Evolutionary conservation across 2,113 vertebrate genomes (phyloP).

Genomic region (Sinocyclocheilus anophthalmus): DNA sequence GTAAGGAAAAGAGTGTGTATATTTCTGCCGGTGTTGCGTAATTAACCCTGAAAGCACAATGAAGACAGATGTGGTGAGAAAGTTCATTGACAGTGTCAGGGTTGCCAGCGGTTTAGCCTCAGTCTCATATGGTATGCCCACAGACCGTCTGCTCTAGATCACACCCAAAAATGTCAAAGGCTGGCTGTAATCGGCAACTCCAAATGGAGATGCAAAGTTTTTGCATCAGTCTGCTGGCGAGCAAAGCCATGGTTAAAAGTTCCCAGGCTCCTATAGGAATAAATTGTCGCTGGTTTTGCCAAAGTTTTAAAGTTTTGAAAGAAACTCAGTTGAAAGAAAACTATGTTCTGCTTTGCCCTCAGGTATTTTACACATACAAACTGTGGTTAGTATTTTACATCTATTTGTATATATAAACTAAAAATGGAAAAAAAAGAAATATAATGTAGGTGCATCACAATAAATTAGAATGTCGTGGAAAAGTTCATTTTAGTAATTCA

Average conservation of each 20-base stretch:
- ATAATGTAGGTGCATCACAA: too few relatives aligned
- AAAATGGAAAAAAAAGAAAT: too few relatives aligned
- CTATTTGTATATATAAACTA: too few relatives aligned
- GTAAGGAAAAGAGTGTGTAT: not conserved
- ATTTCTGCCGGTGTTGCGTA: not conserved
- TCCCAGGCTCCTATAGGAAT: not conserved
- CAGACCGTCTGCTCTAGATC: not conserved
- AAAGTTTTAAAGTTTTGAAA: constrained; percentile 4
- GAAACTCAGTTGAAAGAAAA: not conserved
- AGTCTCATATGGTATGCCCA: not conserved
- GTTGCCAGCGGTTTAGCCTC: not conserved
- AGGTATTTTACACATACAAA: not conserved
- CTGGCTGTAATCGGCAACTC: not conserved
- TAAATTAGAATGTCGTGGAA: too few relatives aligned
- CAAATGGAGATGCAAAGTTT: not conserved
- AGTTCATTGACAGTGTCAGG: not conserved
- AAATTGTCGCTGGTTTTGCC: not conserved
- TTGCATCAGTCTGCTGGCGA: not conserved
- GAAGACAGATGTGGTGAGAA: not conserved
- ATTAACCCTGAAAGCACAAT: not conserved
- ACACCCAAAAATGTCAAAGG: constrained; percentile 10
- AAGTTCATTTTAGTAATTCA: too few relatives aligned
- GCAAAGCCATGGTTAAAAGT: not conserved
- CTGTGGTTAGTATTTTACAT: not conserved
- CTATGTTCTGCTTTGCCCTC: not conserved